Base-by-base conservation (phyloP, 2,888 invertebrate genomes). In the Agrenia bidenticulata region DNA sequence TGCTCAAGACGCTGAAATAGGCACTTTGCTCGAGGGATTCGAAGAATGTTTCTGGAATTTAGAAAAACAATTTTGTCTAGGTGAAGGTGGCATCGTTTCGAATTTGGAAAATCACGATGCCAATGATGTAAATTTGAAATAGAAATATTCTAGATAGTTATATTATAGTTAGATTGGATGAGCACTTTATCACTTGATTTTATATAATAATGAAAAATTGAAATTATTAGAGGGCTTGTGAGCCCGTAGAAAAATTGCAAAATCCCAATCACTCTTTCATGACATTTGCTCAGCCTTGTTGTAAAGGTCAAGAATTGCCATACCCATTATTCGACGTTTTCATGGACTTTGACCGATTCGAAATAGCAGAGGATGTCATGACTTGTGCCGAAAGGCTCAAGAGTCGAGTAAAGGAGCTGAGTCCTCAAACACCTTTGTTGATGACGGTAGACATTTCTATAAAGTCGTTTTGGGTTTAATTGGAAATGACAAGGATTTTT, bases 291-390 rank as follows among this genome's bases (percentile, higher is more conserved):
- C 23, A 59, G 23, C 49, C 59, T 15, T 59, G 59, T 39, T 59
- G 59, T 42, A 59, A 59, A 59, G 59, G 59, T 23, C 21, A 42
- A 45, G 45, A 49, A 19, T 49, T 59, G 11, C 59, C 59, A 11
- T 59, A 59, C 19, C 45, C 45, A 24, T 49, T 59, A 15, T 49
- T 49, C 19, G 59, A 59, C 27, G 42, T 59, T 26, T 59, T 59
- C 26, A 59, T 59, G 59, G 59, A 59, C 27, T 59, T 59, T 45
- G 49, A 59, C 2, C 4, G 59, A n/a, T 59, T 49, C 24, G 59
- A 59, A 41, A 26, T 59, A 7, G 15, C 45, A 23, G 13, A 24
- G 2, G 5, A 24, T 2, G 17, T 59, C 17, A 17, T 59, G 2
- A 24, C 23, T 42, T 59, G 59, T 19, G n/a, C 15, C 11, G 49